Evolutionary conservation across 2,888 invertebrate species (phyloP), one percentile per base, ranked within the genome.

Genomic region (Helobdella robusta): DNA sequence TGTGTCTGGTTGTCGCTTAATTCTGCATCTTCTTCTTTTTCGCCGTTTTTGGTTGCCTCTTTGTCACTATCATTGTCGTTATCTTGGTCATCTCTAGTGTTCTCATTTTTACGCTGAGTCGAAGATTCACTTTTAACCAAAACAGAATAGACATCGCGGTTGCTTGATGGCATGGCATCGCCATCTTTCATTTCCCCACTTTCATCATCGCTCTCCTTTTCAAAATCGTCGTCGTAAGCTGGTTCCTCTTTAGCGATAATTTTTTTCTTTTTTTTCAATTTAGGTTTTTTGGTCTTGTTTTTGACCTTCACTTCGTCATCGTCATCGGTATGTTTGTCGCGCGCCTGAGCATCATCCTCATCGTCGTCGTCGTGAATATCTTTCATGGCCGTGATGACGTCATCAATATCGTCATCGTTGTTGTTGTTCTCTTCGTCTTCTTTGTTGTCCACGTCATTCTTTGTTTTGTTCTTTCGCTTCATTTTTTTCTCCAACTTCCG

Each of bases 161-260:
- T n/a, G n/a, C n/a, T n/a, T n/a, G n/a, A n/a, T n/a, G n/a, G n/a
- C n/a, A n/a, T n/a, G n/a, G n/a, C n/a, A n/a, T n/a, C n/a, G n/a
- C n/a, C n/a, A 11, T 11, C 44, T 40, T 40, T 40, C 44, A 40
- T 40, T n/a, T n/a, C 11, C 11, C 11, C 32, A 25, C 32, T 18
- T 56, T 32, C 30, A 2, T 18, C n/a, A 28, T 56, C 32, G 28
- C 56, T 56, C 28, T 56, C 56, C 5, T 56, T 56, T 56, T 56
- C 56, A 32, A 56, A 56, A 30, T 30, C 56, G 4, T 56, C 56
- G 6, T 56, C 56, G 56, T 56, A 5, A 18, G 8, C 8, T 8
- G 8, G 8, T 8, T 50, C 11, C 2, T 56, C 23, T n/a, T 30
- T n/a, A 30, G 28, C 56, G 56, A 2, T 32, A 5, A 30, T 56